phyloP scores from a whole-genome alignment of 2,113 vertebrate genomes.

The Lanius collurio region DNA sequence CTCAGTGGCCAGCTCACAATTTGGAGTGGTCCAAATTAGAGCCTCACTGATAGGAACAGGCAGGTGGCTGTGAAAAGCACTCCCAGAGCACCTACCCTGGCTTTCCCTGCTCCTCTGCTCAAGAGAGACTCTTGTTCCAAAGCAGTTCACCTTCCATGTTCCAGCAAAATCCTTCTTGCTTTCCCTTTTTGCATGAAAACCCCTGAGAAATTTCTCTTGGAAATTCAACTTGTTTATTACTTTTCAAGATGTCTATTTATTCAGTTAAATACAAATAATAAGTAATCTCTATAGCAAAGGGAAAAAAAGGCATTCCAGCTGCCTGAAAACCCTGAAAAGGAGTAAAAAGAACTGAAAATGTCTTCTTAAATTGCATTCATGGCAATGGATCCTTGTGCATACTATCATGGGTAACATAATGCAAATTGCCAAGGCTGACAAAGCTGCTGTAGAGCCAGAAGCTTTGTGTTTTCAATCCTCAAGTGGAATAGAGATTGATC shows the following conservation, averaged over 20 bases:
- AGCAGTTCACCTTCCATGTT: not conserved
- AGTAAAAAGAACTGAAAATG: slow-evolving; percentile 17
- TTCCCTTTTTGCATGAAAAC: not conserved
- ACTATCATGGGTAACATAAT: slow-evolving; percentile 33
- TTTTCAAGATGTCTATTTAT: not conserved
- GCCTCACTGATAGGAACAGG: not conserved
- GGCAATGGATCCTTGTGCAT: slow-evolving; percentile 24
- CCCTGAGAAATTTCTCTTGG: not conserved
- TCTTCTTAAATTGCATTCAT: slow-evolving; percentile 10
- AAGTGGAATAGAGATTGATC: slow-evolving; percentile 4
- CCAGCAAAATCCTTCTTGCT: not conserved
- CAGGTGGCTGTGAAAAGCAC: not conserved
- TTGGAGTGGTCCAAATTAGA: not conserved
- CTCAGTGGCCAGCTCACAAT: not conserved
- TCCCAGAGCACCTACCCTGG: not conserved
- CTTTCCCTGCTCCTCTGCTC: not conserved
- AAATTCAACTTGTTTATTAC: not conserved
- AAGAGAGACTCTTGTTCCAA: not conserved
- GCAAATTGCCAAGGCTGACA: slow-evolving; percentile 41
- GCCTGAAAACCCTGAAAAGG: not conserved
- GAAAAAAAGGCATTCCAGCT: not conserved
- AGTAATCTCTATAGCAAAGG: not conserved
- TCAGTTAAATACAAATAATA: slow-evolving; percentile 9
- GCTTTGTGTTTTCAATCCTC: slow-evolving; percentile 8
- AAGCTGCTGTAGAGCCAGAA: slow-evolving; percentile 41